A percentile compares a stretch with the other conserved stretches of the same genome.
phyloP scores from a whole-genome alignment of 2,113 vertebrate genomes.

The Tragelaphus scriptus region DNA sequence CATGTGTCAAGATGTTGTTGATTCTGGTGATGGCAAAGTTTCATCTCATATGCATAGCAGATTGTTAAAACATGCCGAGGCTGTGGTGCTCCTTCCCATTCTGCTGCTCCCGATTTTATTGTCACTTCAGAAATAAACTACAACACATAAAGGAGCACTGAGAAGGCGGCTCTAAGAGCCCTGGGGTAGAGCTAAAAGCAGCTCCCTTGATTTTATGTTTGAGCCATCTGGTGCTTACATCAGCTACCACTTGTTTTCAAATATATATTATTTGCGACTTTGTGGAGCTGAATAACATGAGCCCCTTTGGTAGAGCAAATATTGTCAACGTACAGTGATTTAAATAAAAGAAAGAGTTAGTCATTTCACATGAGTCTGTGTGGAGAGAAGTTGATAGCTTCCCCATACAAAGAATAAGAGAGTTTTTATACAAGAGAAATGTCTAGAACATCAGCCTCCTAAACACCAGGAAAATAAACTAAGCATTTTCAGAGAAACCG shows the following conservation, averaged over 20 bases:
- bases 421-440: background rate
- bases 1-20: conserved; percentile 72
- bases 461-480: background rate
- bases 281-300: conserved; percentile 70
- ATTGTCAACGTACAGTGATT: conserved; percentile 69
- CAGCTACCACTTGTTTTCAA: conserved; percentile 76
- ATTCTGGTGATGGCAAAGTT: conserved; percentile 47
- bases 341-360: conserved; percentile 68
- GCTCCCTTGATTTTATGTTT: conserved; percentile 70
- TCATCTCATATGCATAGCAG: conserved; percentile 46
- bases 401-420: background rate
- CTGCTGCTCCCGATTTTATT: conserved; percentile 58
- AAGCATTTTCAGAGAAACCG: background rate
- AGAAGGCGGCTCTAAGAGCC: conserved; percentile 55
- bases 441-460: background rate
- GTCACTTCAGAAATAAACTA: conserved; percentile 68
- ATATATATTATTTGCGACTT: conserved; percentile 76
- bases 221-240: conserved; percentile 74
- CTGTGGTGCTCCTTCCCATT: conserved; percentile 6
- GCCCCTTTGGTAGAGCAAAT: conserved; percentile 70
- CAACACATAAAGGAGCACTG: conserved; percentile 32
- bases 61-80: conserved; percentile 50
- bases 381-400: conserved; percentile 33
- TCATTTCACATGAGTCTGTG: conserved; percentile 53
- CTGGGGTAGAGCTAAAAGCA: conserved; percentile 29